Base-by-base conservation (phyloP, 2,888 invertebrate species). In the Desoria tigrina region DNA sequence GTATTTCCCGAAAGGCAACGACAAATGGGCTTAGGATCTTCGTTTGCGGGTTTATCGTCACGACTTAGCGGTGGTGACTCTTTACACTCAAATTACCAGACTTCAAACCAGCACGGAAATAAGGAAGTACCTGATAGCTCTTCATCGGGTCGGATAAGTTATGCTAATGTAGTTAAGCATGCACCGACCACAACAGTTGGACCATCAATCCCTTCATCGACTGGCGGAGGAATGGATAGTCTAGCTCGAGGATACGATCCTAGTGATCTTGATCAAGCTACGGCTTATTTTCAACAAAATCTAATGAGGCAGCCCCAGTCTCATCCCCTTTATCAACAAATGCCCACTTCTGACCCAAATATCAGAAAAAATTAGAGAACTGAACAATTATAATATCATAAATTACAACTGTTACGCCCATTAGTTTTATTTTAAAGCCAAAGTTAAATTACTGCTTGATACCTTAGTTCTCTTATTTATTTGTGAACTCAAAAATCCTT, bases 101-200 rank as follows among this genome's bases (percentile, higher is more conserved):
- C 32, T 7, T 4, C 32, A 32, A 32, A 32, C 6, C n/a, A 45
- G 45, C 45, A 9, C 6, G 45, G n/a, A 45, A 54, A 9, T 50
- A 53, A 54, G 14, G 26, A 32, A 32, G 50, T 16, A 49, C n/a
- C 32, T 56, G 45, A 42, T 16, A 16, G 24, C 16, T 57, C 39
- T 37, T 3, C 37, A 42, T 39, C 51, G 24, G 66, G 66, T 55
- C 67, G 73, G 39, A n/a, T n/a, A 32, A 73, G 73, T 63, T 73
- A 73, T 45, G 74, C 74, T 18, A 73, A 69, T 55, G 73, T 75
- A 23, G 72, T 73, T 16, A 73, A 73, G 53, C 70, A 69, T 61
- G 71, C 70, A 18, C 65, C 59, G 21, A 51, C 63, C 0, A 59
- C 68, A 23, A 62, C 68, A 27, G 69, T 63, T 1, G 69, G 27